A percentile compares a stretch with the other conserved stretches of the same genome.
phyloP scores from a whole-genome alignment of 1,140 invertebrate genomes.

The Armadillidium nasatum region DNA sequence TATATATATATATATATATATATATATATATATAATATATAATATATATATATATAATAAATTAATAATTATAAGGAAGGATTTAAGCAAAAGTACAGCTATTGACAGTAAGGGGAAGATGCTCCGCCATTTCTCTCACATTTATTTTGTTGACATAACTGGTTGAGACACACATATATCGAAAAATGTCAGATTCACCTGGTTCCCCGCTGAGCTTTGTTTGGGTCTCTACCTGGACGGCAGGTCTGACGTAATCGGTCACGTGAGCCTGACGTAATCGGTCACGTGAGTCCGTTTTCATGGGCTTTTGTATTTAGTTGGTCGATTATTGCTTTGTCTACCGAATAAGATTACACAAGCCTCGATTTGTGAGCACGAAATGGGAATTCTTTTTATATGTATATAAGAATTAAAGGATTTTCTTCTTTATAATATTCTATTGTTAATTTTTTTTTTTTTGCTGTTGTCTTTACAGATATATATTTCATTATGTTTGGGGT shows the following conservation, averaged over 20 bases:
- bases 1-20: slow-evolving; percentile 15
- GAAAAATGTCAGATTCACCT: background rate
- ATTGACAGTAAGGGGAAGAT: background rate
- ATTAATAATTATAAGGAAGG: background rate
- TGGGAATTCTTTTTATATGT: no score
- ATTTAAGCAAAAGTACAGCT: slow-evolving; percentile 2
- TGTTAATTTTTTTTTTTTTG: no score
- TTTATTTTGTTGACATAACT: background rate
- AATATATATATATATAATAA: background rate
- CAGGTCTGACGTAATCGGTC: background rate
- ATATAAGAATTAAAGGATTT: no score
- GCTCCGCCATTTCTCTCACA: background rate
- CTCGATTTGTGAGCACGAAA: no score
- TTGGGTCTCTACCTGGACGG: background rate
- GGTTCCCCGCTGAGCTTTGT: background rate
- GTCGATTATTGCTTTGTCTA: no score
- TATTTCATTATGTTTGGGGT: no score
- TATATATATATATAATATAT: background rate
- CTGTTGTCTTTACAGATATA: no score
- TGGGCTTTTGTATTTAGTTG: no score
- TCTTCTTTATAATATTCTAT: no score
- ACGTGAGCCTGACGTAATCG: background rate
- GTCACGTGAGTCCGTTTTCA: no score
- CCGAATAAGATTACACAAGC: no score
- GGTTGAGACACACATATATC: background rate